Evolutionary conservation across 2,888 invertebrate genomes (phyloP), one percentile per base, ranked within the genome.

Genomic region (Orthosia gracilis): DNA sequence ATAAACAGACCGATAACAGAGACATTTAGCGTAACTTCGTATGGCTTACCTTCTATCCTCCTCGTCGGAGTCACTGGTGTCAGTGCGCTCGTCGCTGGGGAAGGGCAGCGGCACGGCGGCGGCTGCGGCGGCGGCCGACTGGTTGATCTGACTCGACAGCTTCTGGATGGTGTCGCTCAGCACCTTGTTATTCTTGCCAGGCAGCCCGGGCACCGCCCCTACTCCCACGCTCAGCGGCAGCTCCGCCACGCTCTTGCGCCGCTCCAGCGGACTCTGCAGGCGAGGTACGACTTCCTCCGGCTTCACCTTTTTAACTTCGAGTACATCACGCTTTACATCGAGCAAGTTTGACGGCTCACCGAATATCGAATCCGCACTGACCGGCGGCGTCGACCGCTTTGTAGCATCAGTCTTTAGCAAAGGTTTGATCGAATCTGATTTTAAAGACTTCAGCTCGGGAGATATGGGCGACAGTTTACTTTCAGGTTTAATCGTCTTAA

Each of bases 161-260:
- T 97, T 97, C 90, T 97, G 97, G 88, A 97, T 97, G 1, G 97
- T 97, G 80, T 97, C 97, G 82, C 97, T 97, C 17, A 97, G 90
- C 54, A 97, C 97, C 85, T 97, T 97, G 78, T 97, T 97, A 83
- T 97, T 97, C 87, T 96, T 96, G 26, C 95, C 96, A 1, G 95
- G 92, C 13, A 40, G 40, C 1, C 40, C 40, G 1, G 40, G 40
- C 40, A 40, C 40, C 40, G 40, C 40, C 40, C 40, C 40, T 3
- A 40, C 40, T 9, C 40, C 40, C 40, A 92, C 91, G 54, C 88
- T 89, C n/a, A 95, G 82, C 4, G 95, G 91, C 57, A 96, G 80
- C 49, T 96, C 96, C 0, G 94, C 94, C 2, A 95, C 93, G 82
- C 96, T 96, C 85, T 95, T 95, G 17, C 96, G 91, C 23, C 96